Base-by-base conservation (phyloP, 2,888 invertebrate genomes). In the Tethea ocularis region DNA sequence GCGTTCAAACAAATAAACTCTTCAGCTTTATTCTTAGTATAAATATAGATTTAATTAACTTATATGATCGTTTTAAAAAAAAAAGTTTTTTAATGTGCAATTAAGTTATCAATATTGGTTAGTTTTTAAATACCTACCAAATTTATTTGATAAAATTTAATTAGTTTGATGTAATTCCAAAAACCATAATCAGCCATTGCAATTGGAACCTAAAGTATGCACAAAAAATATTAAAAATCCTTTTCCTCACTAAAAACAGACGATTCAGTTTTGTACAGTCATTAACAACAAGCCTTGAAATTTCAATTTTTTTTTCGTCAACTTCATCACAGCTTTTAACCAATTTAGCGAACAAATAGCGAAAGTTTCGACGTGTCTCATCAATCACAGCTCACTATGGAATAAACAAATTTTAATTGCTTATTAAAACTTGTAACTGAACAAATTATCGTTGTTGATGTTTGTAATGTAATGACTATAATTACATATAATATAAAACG, bases 371-470 rank as follows among this genome's bases (percentile, higher is more conserved):
- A 46, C 46, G 20, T 3, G 10, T 46, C 6, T 36, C 23, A 26
- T 51, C 51, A 33, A 33, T 57, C 57, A 52, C 11, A 26, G 24
- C 17, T 53, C 11, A 41, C n/a, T 36, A 36, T 36, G 51, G 51
- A 52, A 51, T 54, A 15, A 58, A 51, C 46, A 53, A 46, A 54
- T 11, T 20, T n/a, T 54, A 54, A 54, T 54, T 58, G 33, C 23
- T 53, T 33, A 58, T 58, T 54, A 36, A 11, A 58, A 54, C 53
- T 58, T 54, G 46, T 53, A 5, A 51, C 15, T 20, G 54, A 6
- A 26, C 29, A 22, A 51, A 57, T 57, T 57, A 57, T 51, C 20
- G 20, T 20, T 29, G 51, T 51, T 52, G 51, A 23, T 36, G 20
- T 57, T 36, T 1, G 33, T 33, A n/a, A 33, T n/a, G 29, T 15